These are phyloP conservation scores for Liasis olivaceus DNA, from an alignment of 2,797 vertebrate genomes.

Conservation along the genomic window DNA sequence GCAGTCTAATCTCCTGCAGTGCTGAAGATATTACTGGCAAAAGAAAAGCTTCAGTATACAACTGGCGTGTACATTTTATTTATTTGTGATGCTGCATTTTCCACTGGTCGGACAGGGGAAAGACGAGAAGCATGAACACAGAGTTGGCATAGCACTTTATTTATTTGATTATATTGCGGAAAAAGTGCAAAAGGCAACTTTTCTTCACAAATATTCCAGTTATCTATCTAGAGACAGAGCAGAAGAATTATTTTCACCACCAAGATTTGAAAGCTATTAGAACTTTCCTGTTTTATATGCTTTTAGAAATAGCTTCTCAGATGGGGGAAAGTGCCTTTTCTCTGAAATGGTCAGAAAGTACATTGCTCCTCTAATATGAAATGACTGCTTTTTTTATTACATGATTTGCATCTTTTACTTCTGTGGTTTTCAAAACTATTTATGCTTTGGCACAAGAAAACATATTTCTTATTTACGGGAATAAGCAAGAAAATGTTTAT, in stretches of 20 bases:
- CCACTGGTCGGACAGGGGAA: background rate
- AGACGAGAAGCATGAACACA: background rate
- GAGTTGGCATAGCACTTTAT: background rate
- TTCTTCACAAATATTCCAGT: slow-evolving; percentile 4
- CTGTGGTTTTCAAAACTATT: slow-evolving; percentile 5
- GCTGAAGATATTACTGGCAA: background rate
- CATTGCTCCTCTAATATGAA: slow-evolving; percentile 33
- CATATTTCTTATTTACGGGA: background rate
- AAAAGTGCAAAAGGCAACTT: slow-evolving; percentile 20
- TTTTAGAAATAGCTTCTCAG: slow-evolving; percentile 7
- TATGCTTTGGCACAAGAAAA: slow-evolving; percentile 31
- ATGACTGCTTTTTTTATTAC: slow-evolving; percentile 23
- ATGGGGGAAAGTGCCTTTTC: background rate
- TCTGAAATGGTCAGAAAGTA: slow-evolving; percentile 26
- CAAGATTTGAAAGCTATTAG: slow-evolving; percentile 20
- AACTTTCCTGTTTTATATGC: background rate
- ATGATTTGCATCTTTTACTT: slow-evolving; percentile 38
- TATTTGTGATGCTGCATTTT: background rate
- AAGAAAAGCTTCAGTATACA: background rate
- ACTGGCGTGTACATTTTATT: background rate
- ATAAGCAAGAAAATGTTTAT: slow-evolving; percentile 6
- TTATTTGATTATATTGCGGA: background rate
- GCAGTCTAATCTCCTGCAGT: background rate
- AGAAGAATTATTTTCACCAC: background rate
- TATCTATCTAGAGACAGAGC: background rate